These are phyloP conservation scores for Heterotilapia buettikoferi DNA, from an alignment of 2,113 vertebrate genomes.

Conservation along the genomic window DNA sequence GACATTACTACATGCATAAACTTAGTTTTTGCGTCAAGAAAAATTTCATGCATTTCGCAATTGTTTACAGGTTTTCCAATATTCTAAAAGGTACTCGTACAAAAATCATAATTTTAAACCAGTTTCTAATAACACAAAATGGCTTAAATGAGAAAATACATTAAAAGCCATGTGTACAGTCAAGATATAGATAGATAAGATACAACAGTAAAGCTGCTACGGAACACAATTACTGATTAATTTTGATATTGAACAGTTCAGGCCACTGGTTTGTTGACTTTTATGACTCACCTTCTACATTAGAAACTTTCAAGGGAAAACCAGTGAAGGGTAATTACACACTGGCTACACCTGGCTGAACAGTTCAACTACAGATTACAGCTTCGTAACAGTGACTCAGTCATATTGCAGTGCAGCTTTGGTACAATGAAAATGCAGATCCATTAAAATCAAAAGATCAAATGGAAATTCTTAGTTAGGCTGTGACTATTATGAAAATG, in stretches of 20 bases:
- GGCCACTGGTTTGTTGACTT: neutral
- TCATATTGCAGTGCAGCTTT: neutral
- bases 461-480: neutral
- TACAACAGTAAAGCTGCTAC: neutral
- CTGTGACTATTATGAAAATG: neutral
- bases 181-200: neutral
- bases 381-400: neutral
- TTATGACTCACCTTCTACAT: neutral
- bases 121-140: neutral
- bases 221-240: neutral
- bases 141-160: neutral
- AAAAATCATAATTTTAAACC: neutral
- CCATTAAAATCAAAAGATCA: neutral
- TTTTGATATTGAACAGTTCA: neutral
- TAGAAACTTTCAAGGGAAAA: neutral
- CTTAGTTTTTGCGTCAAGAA: neutral
- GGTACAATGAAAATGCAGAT: accelerated
- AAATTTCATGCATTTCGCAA: neutral
- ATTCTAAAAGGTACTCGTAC: neutral
- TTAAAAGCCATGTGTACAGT: neutral
- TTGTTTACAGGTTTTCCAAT: neutral
- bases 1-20: neutral
- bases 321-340: neutral
- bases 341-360: neutral
- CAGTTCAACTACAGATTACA: neutral